These are phyloP conservation scores for Elanoides forficatus DNA, from an alignment of 2,113 vertebrate genomes.

Conservation along the genomic window DNA sequence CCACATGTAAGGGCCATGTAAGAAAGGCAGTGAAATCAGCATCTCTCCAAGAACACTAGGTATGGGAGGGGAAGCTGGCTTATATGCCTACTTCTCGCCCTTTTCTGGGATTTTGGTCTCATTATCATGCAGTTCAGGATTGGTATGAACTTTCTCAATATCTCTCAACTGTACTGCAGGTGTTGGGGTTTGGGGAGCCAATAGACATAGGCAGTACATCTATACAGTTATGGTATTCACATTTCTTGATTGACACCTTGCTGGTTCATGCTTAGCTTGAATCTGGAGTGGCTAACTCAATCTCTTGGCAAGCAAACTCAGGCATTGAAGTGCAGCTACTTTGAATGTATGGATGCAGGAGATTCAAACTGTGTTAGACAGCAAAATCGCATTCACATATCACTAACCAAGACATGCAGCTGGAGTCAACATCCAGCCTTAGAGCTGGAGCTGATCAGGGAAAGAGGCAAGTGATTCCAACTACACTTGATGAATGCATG, in stretches of 20 bases:
- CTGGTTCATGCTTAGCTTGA: neutral
- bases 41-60: neutral
- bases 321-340: neutral
- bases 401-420: neutral
- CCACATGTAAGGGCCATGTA: neutral
- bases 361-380: neutral
- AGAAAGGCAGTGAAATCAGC: neutral
- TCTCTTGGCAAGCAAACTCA: neutral
- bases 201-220: neutral
- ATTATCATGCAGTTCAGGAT: neutral
- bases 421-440: neutral
- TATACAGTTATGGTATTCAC: neutral
- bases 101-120: neutral
- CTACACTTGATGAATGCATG: neutral
- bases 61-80: rapidly evolving
- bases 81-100: neutral
- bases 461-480: neutral
- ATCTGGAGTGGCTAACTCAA: neutral
- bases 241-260: neutral
- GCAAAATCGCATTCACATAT: neutral
- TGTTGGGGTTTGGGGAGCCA: neutral
- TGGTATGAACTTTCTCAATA: neutral
- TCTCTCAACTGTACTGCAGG: neutral
- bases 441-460: neutral
- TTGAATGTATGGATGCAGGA: neutral